Evolutionary conservation across 2,797 vertebrate species (phyloP).

Genomic region (Nyctalus aviator): DNA sequence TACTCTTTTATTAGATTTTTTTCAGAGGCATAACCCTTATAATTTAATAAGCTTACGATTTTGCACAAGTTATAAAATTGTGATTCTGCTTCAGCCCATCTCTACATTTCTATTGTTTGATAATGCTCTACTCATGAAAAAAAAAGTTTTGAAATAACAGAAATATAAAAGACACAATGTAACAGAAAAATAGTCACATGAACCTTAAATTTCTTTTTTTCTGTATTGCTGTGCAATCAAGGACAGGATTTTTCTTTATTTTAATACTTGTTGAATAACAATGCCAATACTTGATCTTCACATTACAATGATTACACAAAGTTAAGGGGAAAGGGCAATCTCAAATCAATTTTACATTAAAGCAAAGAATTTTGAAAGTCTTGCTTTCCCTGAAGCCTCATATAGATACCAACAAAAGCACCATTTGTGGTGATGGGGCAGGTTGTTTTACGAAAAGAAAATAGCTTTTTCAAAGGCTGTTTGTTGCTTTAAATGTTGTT

Average conservation of each 20-base stretch:
- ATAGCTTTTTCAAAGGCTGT: slow-evolving; percentile 67
- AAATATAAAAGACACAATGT: slow-evolving; percentile 8
- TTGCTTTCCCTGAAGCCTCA: neutral
- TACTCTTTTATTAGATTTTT: too few species aligned
- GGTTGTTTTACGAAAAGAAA: slow-evolving; percentile 39
- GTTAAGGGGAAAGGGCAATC: slow-evolving; percentile 4
- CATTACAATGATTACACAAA: slow-evolving; percentile 13
- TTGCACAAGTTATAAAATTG: slow-evolving; percentile 49
- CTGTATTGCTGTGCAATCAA: slow-evolving; percentile 40
- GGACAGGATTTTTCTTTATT: slow-evolving; percentile 40
- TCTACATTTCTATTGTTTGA: slow-evolving; percentile 40
- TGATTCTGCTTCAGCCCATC: neutral
- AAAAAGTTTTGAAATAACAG: slow-evolving; percentile 16
- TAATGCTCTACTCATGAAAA: neutral
- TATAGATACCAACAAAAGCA: slow-evolving; percentile 16
- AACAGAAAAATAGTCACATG: neutral
- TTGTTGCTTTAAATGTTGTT: slow-evolving; percentile 76
- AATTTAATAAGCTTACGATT: slow-evolving; percentile 57
- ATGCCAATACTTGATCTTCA: slow-evolving; percentile 30
- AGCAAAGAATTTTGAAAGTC: slow-evolving; percentile 40
- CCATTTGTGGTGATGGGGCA: neutral
- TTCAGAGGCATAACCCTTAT: slow-evolving; percentile 52
- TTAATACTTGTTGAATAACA: slow-evolving; percentile 26
- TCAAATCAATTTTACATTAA: slow-evolving; percentile 70
- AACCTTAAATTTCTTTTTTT: slow-evolving; percentile 16